Base-by-base conservation (phyloP, 2,888 invertebrate species). In the Poecilus cupreus region DNA sequence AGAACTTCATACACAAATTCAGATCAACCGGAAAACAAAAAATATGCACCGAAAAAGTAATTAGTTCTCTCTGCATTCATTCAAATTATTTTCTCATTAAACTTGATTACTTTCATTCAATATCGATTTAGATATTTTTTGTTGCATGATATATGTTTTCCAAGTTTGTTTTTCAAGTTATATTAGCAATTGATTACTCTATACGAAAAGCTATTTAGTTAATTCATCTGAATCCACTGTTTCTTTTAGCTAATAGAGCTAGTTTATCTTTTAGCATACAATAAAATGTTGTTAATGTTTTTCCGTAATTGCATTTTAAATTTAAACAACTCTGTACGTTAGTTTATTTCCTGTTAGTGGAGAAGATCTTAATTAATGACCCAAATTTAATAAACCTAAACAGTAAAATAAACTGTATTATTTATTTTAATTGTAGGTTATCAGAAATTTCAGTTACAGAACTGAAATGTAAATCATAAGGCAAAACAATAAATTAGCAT, bases 31-130 rank as follows among this genome's bases (percentile, higher is more conserved):
- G n/a, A n/a, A n/a, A 26, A 13, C 60, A 24, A 26, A 60, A 60
- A n/a, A 13, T 24, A 24, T 26, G 60, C 60, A 60, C 5, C 26
- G 24, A 60, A 60, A 60, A 60, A 13, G 60, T 60, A 11, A 60
- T 60, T 60, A 32, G 60, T 26, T 60, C 26, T 26, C 5, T 60
- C 4, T 26, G 60, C 60, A 60, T 60, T 26, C 22, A 60, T 60
- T 11, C n/a, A 60, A 24, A 60, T 26, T 26, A 60, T 13, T 4
- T 60, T 60, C 57, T 24, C 26, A 60, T 60, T 60, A 60, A 60
- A 60, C 26, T 60, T 60, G 24, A 60, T 60, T 60, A n/a, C 60
- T 60, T 60, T 60, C 20, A 22, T 54, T n/a, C 46, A 46, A 32
- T 32, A 32, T 32, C 32, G 4, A 43, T 11, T n/a, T 43, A 43